Conservation (phyloP, 2,888 invertebrate genomes). For the Labia minor region DNA sequence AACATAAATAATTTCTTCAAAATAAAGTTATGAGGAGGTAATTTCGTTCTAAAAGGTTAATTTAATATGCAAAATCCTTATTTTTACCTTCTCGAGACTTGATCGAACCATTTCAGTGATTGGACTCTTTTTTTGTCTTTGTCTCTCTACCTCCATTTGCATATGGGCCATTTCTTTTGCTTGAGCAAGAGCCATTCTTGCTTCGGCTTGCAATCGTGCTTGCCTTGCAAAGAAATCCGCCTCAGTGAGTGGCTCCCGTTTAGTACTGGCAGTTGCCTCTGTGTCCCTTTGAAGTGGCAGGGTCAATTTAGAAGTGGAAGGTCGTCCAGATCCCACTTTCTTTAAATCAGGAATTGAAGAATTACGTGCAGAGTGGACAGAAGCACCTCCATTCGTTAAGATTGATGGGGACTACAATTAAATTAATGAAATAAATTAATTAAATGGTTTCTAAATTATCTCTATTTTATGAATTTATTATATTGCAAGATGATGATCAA, state of each 20-base stretch:
- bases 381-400: neutral
- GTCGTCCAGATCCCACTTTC: slow-evolving; percentile 17
- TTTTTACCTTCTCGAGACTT: slow-evolving; percentile 56
- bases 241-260: slow-evolving; percentile 42
- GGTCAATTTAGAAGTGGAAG: slow-evolving; percentile 24
- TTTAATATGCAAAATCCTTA: too few relatives aligned
- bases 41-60: too few relatives aligned
- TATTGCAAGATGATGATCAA: too few relatives aligned
- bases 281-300: slow-evolving; percentile 23
- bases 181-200: slow-evolving; percentile 74
- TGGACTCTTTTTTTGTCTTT: slow-evolving; percentile 61
- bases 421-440: neutral
- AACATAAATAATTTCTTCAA: neutral
- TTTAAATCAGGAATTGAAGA: neutral
- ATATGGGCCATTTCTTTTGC: slow-evolving; percentile 85
- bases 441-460: too few relatives aligned
- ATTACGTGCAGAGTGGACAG: neutral
- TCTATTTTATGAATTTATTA: too few relatives aligned
- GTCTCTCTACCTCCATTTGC: slow-evolving; percentile 77
- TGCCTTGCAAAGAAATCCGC: slow-evolving; percentile 73
- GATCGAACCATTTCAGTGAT: slow-evolving; percentile 77
- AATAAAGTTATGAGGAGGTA: too few relatives aligned
- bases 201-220: slow-evolving; percentile 74
- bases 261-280: slow-evolving; percentile 23
- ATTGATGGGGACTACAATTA: neutral